Evolutionary conservation across 2,888 invertebrate species (phyloP).

Genomic region (Cordylochernes scorpioides): DNA sequence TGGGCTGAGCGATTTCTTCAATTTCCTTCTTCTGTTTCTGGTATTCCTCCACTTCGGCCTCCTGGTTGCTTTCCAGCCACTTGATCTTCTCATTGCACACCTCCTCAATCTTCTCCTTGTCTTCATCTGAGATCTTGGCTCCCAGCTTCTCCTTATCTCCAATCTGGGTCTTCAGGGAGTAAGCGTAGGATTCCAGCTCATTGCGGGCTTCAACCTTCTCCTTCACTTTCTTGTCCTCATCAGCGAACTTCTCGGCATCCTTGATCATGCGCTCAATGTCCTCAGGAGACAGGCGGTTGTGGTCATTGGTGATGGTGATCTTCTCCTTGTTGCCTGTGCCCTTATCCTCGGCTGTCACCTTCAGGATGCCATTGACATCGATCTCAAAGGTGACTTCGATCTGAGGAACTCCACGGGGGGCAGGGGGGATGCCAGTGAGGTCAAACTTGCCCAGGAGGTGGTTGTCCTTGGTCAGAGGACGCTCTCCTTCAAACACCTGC

Average conservation of each 20-base stretch:
- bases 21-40: constrained; percentile 79
- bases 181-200: constrained; percentile 86
- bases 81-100: constrained; percentile 90
- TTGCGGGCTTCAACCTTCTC: constrained; percentile 86
- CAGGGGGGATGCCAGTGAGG: constrained; percentile 81
- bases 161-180: constrained; percentile 87
- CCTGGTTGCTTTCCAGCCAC: constrained; percentile 86
- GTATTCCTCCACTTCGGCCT: constrained; percentile 68
- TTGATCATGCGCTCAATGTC: constrained; percentile 98
- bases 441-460: constrained; percentile 95
- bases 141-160: constrained; percentile 90
- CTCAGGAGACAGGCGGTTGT: constrained; percentile 82
- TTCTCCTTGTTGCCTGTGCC: constrained; percentile 96
- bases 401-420: constrained; percentile 71
- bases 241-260: constrained; percentile 94
- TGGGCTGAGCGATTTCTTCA: constrained; percentile 83
- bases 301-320: constrained; percentile 95
- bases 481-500: constrained; percentile 89
- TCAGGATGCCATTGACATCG: constrained; percentile 61
- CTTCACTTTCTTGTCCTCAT: constrained; percentile 89
- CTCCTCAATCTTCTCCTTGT: constrained; percentile 72
- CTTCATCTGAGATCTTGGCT: constrained; percentile 56
- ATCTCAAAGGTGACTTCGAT: constrained; percentile 86
- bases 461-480: constrained; percentile 99
- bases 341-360: constrained; percentile 90